Conservation (phyloP, 1,140 invertebrate species). For the Mylabris phalerata region DNA sequence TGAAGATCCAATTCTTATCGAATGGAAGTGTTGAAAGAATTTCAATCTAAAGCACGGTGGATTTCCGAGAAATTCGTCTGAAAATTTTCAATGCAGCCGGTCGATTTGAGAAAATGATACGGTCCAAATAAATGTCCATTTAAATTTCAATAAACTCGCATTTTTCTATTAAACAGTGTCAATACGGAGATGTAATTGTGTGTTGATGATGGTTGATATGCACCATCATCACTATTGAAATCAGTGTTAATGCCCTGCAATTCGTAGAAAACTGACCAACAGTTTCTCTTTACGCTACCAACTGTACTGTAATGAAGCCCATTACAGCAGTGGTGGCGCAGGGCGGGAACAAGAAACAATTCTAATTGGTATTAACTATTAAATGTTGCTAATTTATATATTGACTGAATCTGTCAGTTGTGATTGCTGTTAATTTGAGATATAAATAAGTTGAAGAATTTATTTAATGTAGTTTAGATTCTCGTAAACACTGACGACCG, state of each 20-base stretch:
- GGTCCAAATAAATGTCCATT: too few relatives aligned
- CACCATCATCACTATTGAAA: slow-evolving; percentile 19
- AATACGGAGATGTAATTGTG: slow-evolving; percentile 8
- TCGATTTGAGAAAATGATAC: too few relatives aligned
- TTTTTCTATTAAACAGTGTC: too few relatives aligned
- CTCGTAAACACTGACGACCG: slow-evolving; percentile 20
- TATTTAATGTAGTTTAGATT: slow-evolving; percentile 17
- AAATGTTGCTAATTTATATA: slow-evolving; percentile 11
- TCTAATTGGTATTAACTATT: slow-evolving; percentile 10
- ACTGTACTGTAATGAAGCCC: background rate
- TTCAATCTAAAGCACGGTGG: too few relatives aligned
- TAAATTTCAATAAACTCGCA: too few relatives aligned
- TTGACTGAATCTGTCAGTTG: slow-evolving; percentile 9
- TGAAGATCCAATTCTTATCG: too few relatives aligned
- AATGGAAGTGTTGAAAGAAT: too few relatives aligned
- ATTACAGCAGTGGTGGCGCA: too few relatives aligned
- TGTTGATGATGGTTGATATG: slow-evolving; percentile 8
- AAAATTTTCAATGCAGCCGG: too few relatives aligned
- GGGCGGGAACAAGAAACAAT: too few relatives aligned
- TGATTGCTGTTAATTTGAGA: slow-evolving; percentile 21
- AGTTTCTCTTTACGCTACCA: slow-evolving; percentile 18
- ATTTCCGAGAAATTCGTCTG: too few relatives aligned
- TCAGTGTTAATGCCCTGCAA: slow-evolving; percentile 15
- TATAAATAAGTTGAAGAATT: slow-evolving; percentile 20
- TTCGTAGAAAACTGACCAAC: slow-evolving; percentile 22